Evolutionary conservation across 1,140 invertebrate species (phyloP).

Genomic region (Dufourea novaeangliae): DNA sequence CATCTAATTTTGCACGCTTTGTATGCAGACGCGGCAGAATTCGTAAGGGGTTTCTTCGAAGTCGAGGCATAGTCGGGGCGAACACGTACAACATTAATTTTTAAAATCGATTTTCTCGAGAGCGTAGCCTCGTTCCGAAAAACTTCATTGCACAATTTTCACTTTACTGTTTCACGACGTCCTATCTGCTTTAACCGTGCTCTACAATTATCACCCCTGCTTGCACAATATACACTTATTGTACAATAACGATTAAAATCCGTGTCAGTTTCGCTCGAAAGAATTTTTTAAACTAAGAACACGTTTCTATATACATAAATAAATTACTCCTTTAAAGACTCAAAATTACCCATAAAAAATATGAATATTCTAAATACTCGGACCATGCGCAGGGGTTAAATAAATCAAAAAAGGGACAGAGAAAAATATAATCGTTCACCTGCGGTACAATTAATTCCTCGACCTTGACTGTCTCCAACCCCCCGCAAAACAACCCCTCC

Average conservation of each 20-base stretch:
- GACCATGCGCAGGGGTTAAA: no score
- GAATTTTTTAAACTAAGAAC: no score
- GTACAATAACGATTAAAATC: not conserved
- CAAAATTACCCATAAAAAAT: no score
- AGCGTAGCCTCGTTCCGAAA: not conserved
- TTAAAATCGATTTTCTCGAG: slow-evolving; percentile 15
- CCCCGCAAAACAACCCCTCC: not conserved
- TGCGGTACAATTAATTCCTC: not conserved
- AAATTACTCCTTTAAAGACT: no score
- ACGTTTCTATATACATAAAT: no score
- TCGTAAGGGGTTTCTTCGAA: not conserved
- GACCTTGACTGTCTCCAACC: not conserved
- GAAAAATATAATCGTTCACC: no score
- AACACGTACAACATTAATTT: slow-evolving; percentile 2
- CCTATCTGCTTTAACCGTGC: not conserved
- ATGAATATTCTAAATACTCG: no score
- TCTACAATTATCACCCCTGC: not conserved
- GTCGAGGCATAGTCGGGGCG: not conserved
- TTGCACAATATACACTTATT: not conserved
- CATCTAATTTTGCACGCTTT: not conserved
- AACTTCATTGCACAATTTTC: not conserved
- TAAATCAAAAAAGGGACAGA: no score
- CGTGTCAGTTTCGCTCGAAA: no score
- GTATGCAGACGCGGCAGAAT: not conserved
- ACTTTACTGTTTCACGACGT: not conserved